Conservation (phyloP, 2,888 invertebrate species). For the Macroteleia sp. region DNA sequence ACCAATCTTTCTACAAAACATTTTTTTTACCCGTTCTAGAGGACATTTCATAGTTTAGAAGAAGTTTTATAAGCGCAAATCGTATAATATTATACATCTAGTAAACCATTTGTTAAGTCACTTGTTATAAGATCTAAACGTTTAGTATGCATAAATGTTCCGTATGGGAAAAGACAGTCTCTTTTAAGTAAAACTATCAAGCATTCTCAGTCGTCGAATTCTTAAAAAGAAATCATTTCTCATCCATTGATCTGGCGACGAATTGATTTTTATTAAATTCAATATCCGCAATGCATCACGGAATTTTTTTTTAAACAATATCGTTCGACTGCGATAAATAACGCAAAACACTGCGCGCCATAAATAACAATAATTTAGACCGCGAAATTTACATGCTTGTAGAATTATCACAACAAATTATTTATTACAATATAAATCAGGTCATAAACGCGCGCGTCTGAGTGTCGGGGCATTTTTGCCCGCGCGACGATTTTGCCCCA, state of each 20-base stretch:
- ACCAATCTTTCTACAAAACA: no score
- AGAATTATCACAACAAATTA: constrained; percentile 58
- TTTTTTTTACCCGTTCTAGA: no score
- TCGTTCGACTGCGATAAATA: constrained; percentile 33
- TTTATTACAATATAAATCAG: constrained; percentile 59
- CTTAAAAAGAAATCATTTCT: constrained; percentile 19
- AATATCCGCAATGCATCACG: constrained; percentile 35
- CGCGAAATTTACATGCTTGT: constrained; percentile 50
- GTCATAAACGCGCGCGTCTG: constrained; percentile 48
- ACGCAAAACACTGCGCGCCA: constrained; percentile 33
- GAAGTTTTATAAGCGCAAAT: no score
- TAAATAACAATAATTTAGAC: constrained; percentile 56
- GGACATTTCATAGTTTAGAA: no score
- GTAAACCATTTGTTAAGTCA: no score
- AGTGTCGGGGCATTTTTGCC: constrained; percentile 47
- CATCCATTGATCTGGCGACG: constrained; percentile 15
- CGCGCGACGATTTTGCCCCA: no score
- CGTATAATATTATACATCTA: no score
- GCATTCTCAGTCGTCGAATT: constrained; percentile 8
- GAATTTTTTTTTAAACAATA: constrained; percentile 32
- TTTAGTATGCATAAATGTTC: no score
- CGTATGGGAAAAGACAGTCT: no score
- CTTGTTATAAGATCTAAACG: no score
- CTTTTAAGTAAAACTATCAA: no score
- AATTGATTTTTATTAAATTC: constrained; percentile 39